Evolutionary conservation across 92 coral and sea anemone genomes (phyloP).

Genomic region (Meandrina meandrites): DNA sequence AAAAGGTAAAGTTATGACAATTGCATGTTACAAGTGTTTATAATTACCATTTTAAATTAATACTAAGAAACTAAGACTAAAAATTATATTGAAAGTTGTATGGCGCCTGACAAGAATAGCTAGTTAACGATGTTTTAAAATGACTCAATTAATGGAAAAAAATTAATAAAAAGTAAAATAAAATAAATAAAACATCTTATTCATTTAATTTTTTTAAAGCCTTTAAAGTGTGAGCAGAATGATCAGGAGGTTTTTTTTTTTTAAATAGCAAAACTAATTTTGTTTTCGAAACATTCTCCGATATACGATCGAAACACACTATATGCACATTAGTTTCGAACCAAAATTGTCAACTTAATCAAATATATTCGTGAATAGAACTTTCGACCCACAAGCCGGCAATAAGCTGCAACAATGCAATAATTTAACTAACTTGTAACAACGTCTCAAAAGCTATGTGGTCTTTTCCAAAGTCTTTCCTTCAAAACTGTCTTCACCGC

Average conservation of each 20-base stretch:
- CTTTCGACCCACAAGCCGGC: background rate
- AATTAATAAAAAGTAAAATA: no score
- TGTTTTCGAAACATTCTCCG: background rate
- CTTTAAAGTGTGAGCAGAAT: background rate
- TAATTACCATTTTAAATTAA: no score
- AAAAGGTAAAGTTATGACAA: no score
- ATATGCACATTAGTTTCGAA: background rate
- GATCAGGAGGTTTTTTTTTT: background rate
- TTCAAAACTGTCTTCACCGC: conserved; percentile 19
- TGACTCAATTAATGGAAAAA: no score
- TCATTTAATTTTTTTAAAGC: background rate
- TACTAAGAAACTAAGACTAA: background rate
- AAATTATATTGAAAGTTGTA: background rate
- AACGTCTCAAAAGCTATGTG: background rate
- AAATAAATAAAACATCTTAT: background rate
- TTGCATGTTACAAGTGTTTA: no score
- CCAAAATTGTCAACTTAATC: no score
- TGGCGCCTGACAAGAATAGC: background rate
- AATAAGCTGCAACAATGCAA: background rate
- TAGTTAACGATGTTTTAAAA: no score
- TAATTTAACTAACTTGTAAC: background rate
- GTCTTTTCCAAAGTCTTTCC: background rate
- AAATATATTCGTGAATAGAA: background rate
- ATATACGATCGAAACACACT: background rate
- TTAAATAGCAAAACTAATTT: background rate